Conservation (phyloP, 2,113 vertebrate genomes). For the Neogobius melanostomus region DNA sequence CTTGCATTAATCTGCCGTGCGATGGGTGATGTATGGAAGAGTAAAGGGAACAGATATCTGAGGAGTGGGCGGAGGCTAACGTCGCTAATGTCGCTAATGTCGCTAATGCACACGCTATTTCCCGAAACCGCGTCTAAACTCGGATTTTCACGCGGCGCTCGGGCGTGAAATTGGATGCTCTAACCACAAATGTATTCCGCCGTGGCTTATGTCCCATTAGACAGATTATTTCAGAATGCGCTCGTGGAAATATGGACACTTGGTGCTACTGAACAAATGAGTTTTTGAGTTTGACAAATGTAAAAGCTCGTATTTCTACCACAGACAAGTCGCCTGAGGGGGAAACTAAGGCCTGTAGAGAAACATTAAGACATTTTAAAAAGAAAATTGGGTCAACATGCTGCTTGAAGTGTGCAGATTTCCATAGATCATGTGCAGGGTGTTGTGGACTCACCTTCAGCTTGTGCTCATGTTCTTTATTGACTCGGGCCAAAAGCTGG, state of each 20-base stretch:
- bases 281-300: neutral
- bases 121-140: constrained; percentile 50
- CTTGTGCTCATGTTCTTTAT: constrained; percentile 98
- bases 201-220: constrained; percentile 4
- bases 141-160: constrained; percentile 50
- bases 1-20: no score
- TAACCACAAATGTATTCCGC: constrained; percentile 35
- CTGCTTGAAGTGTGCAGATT: neutral
- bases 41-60: neutral
- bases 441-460: constrained; percentile 81
- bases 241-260: no score
- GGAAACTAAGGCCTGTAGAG: no score
- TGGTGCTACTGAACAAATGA: constrained; percentile 2
- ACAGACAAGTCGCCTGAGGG: neutral
- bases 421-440: neutral
- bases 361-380: neutral
- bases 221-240: constrained; percentile 6
- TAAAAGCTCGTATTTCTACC: neutral
- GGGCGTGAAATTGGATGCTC: constrained; percentile 70
- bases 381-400: neutral
- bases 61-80: constrained; percentile 16
- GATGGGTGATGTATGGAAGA: neutral
- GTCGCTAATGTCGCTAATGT: constrained; percentile 24
- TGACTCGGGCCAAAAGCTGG: constrained; percentile 90
- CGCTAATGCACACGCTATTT: constrained; percentile 9